A percentile compares a stretch with the other conserved stretches of the same genome.
Evolutionary conservation across 2,888 invertebrate genomes (phyloP).

Genomic region (Epirrhoe alternata): DNA sequence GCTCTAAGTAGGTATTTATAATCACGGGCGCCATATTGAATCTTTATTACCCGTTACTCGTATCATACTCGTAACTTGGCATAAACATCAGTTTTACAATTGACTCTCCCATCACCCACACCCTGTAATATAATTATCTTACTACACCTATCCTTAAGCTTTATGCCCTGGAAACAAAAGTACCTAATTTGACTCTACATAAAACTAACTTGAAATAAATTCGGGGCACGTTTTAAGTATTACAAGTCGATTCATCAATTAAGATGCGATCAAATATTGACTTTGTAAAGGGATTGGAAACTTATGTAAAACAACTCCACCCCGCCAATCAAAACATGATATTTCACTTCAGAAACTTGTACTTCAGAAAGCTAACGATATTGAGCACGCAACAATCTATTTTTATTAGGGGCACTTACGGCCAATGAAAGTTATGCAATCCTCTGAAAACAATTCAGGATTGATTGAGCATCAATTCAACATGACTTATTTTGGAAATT

Average conservation of each 20-base stretch:
- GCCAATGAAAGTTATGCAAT: constrained; percentile 26
- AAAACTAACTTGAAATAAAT: neutral
- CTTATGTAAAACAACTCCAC: neutral
- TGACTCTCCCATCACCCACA: too few species aligned
- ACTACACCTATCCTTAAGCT: too few species aligned
- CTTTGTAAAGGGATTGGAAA: neutral
- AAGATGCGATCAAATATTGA: neutral
- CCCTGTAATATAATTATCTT: too few species aligned
- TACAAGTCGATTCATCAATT: neutral
- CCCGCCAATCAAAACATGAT: constrained; percentile 5
- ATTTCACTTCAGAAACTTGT: constrained; percentile 6
- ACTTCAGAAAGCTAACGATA: constrained; percentile 13
- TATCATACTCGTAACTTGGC: too few species aligned
- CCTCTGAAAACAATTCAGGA: constrained; percentile 4
- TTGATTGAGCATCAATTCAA: neutral
- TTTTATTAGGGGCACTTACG: constrained; percentile 30
- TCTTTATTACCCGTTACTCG: too few species aligned
- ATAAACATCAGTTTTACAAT: too few species aligned
- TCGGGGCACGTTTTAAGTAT: neutral
- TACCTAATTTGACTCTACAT: too few species aligned
- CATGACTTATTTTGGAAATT: too few species aligned
- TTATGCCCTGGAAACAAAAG: too few species aligned
- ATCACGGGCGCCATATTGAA: too few species aligned
- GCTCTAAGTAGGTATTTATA: too few species aligned
- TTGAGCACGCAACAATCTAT: constrained; percentile 27